Evolutionary conservation across 92 coral and sea anemone species (phyloP).

Genomic region (Bergia puertoricense): DNA sequence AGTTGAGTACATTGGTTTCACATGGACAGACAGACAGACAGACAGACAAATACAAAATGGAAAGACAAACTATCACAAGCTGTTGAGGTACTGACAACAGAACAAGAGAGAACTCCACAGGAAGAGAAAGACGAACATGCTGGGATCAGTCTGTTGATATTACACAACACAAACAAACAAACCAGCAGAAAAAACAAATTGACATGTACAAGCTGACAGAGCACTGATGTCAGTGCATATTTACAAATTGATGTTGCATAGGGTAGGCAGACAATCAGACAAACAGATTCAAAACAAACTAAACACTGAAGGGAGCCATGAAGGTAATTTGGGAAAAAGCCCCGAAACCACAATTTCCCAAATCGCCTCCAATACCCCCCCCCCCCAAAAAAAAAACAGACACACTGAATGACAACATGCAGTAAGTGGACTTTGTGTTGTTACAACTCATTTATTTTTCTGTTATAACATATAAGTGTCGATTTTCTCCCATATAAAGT

Average conservation of each 20-base stretch:
- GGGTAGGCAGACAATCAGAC: conserved; percentile 41
- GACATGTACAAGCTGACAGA: conserved; percentile 58
- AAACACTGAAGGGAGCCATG: neutral
- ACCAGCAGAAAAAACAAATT: neutral
- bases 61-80: neutral
- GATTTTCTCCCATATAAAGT: no score
- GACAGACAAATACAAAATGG: neutral
- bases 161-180: neutral
- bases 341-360: no score
- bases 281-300: neutral
- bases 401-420: no score
- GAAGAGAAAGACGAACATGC: neutral
- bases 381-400: no score
- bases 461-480: no score
- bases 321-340: neutral
- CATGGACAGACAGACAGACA: conserved; percentile 6
- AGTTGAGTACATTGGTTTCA: no score
- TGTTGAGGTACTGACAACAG: conserved; percentile 7
- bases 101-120: neutral
- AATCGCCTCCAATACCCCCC: neutral
- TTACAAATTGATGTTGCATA: conserved; percentile 65
- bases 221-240: conserved; percentile 71
- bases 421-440: no score
- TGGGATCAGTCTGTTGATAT: neutral
- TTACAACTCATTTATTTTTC: no score